Base-by-base conservation (phyloP, 2,888 invertebrate species). In the Plagodis pulveraria region DNA sequence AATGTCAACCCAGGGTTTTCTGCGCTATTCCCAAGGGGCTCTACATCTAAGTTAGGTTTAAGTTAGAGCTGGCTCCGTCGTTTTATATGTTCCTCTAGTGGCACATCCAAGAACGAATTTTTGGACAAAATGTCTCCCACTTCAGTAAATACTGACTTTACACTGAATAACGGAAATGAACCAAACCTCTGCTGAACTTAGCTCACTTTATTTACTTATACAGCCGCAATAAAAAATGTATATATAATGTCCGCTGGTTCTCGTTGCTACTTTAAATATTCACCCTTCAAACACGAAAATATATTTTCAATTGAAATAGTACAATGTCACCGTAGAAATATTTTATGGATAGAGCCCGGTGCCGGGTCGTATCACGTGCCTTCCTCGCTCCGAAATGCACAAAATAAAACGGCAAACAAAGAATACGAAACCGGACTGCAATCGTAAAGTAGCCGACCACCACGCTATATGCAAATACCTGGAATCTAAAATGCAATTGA, bases 1-100 rank as follows among this genome's bases (percentile, higher is more conserved):
- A 81, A 82, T 78, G 80, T 73, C 77, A 76, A 73, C 75, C 71
- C 72, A 67, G 80, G 84, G 80, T 74, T 80, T 79, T 77, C 81
- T 72, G 70, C 59, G 75, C 62, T 64, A 72, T 63, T 73, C 84
- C 74, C 78, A 12, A 48, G 84, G 76, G 87, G 76, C 84, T 77
- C 77, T 86, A 82, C 81, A 83, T 83, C 81, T 84, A 85, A 81
- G 82, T 85, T 86, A 86, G 80, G 75, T 82, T 84, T 83, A 87
- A 84, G 79, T 86, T 87, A 84, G 81, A 80, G 80, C 74, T 74
- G 75, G 74, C 77, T 77, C 66, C 72, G 78, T 73, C 78, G 73
- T 77, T 69, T 72, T 82, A 74, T 80, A 84, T 83, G 81, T 75
- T 77, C 76, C 87, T 84, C 86, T 58, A 49, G 86, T 73, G 86